These are phyloP conservation scores for Antheraea yamamai DNA, from an alignment of 2,888 invertebrate genomes.

Conservation along the genomic window DNA sequence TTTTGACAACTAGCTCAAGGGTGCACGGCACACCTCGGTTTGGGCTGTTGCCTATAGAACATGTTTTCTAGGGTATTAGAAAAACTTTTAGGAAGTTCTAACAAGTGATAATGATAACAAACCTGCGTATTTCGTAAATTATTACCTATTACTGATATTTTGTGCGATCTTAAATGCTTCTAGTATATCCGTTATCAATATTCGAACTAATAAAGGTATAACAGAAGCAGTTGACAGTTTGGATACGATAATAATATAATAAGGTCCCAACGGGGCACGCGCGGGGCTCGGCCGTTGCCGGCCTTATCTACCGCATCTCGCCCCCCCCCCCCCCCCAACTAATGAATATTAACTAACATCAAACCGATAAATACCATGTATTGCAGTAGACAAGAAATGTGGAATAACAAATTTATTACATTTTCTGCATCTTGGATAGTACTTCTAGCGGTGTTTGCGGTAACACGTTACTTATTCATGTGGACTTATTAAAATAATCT, in stretches of 20 bases:
- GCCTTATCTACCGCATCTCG: constrained; percentile 67
- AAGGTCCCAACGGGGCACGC: constrained; percentile 21
- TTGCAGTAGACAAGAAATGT: background rate
- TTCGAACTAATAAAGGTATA: constrained; percentile 10
- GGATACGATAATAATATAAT: constrained; percentile 20
- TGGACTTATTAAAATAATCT: too few relatives aligned
- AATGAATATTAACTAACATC: constrained; percentile 80
- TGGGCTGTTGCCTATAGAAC: too few relatives aligned
- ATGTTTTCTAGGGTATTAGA: too few relatives aligned
- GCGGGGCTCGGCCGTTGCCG: constrained; percentile 29
- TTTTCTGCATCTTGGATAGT: background rate
- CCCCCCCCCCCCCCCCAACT: constrained; percentile 67
- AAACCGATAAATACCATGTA: constrained; percentile 39
- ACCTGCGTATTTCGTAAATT: background rate
- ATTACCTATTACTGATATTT: background rate
- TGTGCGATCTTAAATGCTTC: background rate
- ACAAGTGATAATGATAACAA: background rate
- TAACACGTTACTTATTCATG: too few relatives aligned
- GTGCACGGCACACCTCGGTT: too few relatives aligned
- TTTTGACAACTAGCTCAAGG: too few relatives aligned
- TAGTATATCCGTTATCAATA: constrained; percentile 1
- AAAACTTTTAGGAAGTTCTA: too few relatives aligned
- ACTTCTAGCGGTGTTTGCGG: too few relatives aligned
- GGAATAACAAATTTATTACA: background rate
- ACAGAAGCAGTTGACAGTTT: constrained; percentile 19